These are phyloP conservation scores for Semaprochilodus insignis DNA, from an alignment of 2,797 vertebrate species.

Conservation along the genomic window DNA sequence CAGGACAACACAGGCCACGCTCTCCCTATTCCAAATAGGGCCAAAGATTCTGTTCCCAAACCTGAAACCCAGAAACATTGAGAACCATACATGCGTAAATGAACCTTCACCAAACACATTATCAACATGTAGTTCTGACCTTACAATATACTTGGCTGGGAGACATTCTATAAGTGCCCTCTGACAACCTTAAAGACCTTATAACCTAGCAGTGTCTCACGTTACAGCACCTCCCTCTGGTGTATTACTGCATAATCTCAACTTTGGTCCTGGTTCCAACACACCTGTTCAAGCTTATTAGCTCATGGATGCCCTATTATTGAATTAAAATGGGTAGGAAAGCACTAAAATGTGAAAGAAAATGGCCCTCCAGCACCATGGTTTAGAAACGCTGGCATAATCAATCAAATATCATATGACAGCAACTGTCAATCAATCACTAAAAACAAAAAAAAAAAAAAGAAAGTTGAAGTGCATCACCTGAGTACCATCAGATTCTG, in stretches of 20 bases:
- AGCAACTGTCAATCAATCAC: not conserved
- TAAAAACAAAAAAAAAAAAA: not conserved
- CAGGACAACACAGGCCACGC: constrained; percentile 88
- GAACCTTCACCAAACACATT: not conserved
- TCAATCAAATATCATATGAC: not conserved
- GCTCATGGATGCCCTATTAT: too few relatives aligned
- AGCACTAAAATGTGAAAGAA: too few relatives aligned
- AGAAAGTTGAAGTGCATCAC: constrained; percentile 63
- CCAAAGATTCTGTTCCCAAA: constrained; percentile 96
- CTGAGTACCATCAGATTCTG: constrained; percentile 97
- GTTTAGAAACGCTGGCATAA: not conserved
- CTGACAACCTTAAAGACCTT: too few relatives aligned
- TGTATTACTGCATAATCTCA: not conserved
- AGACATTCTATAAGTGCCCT: too few relatives aligned
- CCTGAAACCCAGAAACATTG: constrained; percentile 66
- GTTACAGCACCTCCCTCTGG: too few relatives aligned
- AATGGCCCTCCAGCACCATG: too few relatives aligned
- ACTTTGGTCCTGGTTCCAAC: too few relatives aligned
- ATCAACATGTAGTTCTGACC: too few relatives aligned
- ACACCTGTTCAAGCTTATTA: too few relatives aligned
- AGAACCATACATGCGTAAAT: constrained; percentile 5
- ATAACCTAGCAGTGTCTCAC: too few relatives aligned
- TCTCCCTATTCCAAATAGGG: constrained; percentile 94
- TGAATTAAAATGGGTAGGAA: too few relatives aligned
- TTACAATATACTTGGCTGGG: too few relatives aligned